phyloP scores from a whole-genome alignment of 2,888 invertebrate genomes.

The Ormyrus rosae region DNA sequence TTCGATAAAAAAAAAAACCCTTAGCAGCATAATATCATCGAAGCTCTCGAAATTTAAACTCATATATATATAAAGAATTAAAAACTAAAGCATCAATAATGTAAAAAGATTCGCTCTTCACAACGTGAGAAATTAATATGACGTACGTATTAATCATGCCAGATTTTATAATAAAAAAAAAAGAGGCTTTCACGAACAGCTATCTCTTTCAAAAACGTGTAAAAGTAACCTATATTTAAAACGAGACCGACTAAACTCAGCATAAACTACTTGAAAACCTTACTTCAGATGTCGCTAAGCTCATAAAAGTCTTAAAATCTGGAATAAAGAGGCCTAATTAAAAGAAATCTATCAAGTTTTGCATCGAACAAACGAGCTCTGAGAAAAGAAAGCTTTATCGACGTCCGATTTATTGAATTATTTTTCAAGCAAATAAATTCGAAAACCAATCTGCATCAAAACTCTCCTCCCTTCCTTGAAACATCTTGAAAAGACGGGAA shows the following conservation, averaged over 20 bases:
- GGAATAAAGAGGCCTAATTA: constrained; percentile 45
- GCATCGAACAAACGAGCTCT: constrained; percentile 27
- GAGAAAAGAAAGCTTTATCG: neutral
- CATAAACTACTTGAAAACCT: constrained; percentile 30
- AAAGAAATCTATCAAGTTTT: constrained; percentile 42
- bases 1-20: constrained; percentile 25
- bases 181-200: constrained; percentile 6
- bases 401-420: neutral
- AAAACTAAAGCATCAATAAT: neutral
- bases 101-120: neutral
- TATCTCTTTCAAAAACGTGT: constrained; percentile 29
- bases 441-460: neutral
- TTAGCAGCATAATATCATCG: neutral
- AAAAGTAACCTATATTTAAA: constrained; percentile 17
- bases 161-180: constrained; percentile 14
- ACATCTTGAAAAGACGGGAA: no score
- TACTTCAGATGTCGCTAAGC: constrained; percentile 21
- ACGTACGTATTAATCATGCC: constrained; percentile 8
- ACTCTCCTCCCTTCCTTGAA: no score
- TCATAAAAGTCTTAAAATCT: constrained; percentile 20
- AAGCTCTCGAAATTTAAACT: constrained; percentile 18
- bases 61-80: neutral
- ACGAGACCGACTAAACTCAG: constrained; percentile 26
- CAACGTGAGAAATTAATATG: neutral
- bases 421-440: constrained; percentile 1